Percentiles rank a stretch among this genome's conserved stretches.
Evolutionary conservation across 2,888 invertebrate species (phyloP).

Genomic region (Andrena chrysosceles): DNA sequence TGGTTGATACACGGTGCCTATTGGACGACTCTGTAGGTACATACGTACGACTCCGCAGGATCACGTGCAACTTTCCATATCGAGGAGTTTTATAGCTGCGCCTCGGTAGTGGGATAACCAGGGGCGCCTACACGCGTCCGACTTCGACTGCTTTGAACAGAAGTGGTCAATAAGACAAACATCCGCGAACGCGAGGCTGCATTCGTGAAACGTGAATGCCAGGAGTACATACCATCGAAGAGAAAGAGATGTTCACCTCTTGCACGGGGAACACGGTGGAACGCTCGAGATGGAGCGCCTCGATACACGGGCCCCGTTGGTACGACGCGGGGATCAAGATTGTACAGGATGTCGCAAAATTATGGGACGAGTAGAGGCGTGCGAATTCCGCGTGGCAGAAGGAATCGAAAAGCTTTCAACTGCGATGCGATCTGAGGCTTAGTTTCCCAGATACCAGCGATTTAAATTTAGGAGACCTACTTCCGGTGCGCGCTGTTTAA

Average conservation of each 20-base stretch:
- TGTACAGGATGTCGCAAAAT: slow-evolving; percentile 20
- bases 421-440: neutral
- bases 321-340: slow-evolving; percentile 14
- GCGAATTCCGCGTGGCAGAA: neutral
- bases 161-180: slow-evolving; percentile 73
- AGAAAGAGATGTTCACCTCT: slow-evolving; percentile 55
- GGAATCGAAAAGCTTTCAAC: neutral
- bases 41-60: slow-evolving; percentile 69
- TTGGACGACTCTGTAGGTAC: slow-evolving; percentile 67
- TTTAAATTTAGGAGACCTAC: neutral
- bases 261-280: slow-evolving; percentile 28
- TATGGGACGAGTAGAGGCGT: neutral
- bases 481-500: neutral
- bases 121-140: slow-evolving; percentile 79
- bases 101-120: slow-evolving; percentile 77
- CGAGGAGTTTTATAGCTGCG: slow-evolving; percentile 78
- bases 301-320: slow-evolving; percentile 7
- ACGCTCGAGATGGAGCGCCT: slow-evolving; percentile 32
- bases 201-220: slow-evolving; percentile 45
- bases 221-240: slow-evolving; percentile 39
- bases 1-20: slow-evolving; percentile 66
- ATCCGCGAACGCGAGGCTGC: slow-evolving; percentile 42
- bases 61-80: slow-evolving; percentile 80
- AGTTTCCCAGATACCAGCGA: neutral
- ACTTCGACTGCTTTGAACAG: slow-evolving; percentile 71